Evolutionary conservation across 1,140 invertebrate species (phyloP), one percentile per base, ranked within the genome.

Genomic region (Cotesia typhae): DNA sequence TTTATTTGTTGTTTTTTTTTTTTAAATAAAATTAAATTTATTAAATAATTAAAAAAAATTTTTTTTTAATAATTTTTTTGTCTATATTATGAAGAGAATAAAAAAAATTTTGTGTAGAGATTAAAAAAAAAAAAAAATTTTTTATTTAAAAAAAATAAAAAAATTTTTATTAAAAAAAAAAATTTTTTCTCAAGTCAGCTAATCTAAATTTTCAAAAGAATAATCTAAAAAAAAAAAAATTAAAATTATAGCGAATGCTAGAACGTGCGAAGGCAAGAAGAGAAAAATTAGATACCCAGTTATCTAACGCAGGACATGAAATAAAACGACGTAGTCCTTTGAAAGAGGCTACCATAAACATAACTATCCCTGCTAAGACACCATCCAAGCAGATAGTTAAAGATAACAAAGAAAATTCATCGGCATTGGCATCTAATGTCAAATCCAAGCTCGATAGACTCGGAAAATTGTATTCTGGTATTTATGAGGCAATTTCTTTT

Each of bases 391-490:
- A 7, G 53, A 55, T 14, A 12, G 17, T 55, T 55, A 86, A 87
- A 53, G 68, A 88, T n/a, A 90, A 91, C 78, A 91, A 90, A 79
- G 89, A 89, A 85, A 87, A 84, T 77, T 79, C 76, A 41, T 53
- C 81, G 28, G 73, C 69, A 37, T 75, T 78, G 4, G 78, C 80
- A 10, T 74, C 82, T 4, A 85, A 82, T 74, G 87, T 85, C 3
- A 88, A 82, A 73, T 83, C 84, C 47, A 87, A 87, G 72, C 75
- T 90, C 52, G 87, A 89, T 55, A 84, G 87, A 76, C 78, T 90
- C 52, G 89, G 89, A 52, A 89, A 88, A 81, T 77, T 90, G 57
- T 90, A 90, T 81, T 88, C 89, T 78, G 88, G 88, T 89, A 86
- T 79, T 14, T 47, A 73, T 52, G 1, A 28, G 28, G 28, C 28